phyloP scores from a whole-genome alignment of 2,888 invertebrate species.

The Scaptodrosophila latifasciaeformis region DNA sequence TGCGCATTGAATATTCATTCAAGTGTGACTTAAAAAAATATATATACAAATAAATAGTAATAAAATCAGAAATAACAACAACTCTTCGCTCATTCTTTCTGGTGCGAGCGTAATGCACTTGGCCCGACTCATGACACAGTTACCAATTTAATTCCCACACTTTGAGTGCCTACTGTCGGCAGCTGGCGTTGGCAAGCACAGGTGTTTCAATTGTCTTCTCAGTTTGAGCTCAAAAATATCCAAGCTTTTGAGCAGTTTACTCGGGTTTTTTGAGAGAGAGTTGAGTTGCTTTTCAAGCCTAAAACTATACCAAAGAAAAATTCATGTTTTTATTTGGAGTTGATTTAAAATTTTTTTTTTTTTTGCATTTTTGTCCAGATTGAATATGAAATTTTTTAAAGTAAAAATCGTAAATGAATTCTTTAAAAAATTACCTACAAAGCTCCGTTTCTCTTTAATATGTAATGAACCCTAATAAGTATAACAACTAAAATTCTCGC shows the following conservation, averaged over 20 bases:
- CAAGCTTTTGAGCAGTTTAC: neutral
- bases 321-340: too few relatives aligned
- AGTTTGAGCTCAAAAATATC: conserved; percentile 33
- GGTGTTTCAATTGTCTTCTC: conserved; percentile 16
- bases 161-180: conserved; percentile 26
- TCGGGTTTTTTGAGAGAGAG: too few relatives aligned
- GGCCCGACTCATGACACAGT: conserved; percentile 56
- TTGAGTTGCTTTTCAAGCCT: conserved; percentile 26
- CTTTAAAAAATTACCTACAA: too few relatives aligned
- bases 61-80: too few relatives aligned
- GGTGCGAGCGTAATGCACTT: neutral
- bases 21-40: conserved; percentile 22
- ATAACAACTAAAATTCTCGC: too few relatives aligned
- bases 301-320: conserved; percentile 16
- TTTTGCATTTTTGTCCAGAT: too few relatives aligned
- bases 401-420: too few relatives aligned
- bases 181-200: neutral
- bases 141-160: conserved; percentile 50
- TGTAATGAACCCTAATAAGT: too few relatives aligned
- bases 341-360: too few relatives aligned
- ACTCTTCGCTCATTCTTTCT: conserved; percentile 13
- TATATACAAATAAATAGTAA: neutral
- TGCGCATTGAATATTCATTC: conserved; percentile 61
- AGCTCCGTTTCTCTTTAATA: too few relatives aligned
- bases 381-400: too few relatives aligned